Evolutionary conservation across 1,140 invertebrate genomes (phyloP).

Genomic region (Neodiprion pinetum): DNA sequence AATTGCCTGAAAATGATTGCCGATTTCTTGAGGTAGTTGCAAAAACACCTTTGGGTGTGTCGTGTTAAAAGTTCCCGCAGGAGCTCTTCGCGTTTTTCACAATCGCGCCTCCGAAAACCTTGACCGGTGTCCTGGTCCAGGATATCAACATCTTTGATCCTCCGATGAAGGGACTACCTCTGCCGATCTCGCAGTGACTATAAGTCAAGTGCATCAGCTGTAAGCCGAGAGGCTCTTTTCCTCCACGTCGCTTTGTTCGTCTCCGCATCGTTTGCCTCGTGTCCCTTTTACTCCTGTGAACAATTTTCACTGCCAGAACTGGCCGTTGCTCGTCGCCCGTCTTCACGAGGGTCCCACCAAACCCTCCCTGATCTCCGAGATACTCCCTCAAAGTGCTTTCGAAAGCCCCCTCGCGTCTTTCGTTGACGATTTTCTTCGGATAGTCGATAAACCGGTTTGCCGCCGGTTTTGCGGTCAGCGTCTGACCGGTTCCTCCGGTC

Average conservation of each 20-base stretch:
- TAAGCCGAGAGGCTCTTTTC: slow-evolving; percentile 50
- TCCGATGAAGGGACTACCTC: slow-evolving; percentile 60
- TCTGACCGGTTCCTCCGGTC: too few relatives aligned
- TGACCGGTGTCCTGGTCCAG: slow-evolving; percentile 65
- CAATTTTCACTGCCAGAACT: not conserved
- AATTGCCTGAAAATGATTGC: too few relatives aligned
- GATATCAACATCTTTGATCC: slow-evolving; percentile 59
- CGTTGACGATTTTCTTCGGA: not conserved
- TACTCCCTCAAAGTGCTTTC: slow-evolving; percentile 8
- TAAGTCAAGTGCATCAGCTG: slow-evolving; percentile 59
- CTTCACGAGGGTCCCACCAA: not conserved
- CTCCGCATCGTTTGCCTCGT: not conserved
- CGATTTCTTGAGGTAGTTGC: too few relatives aligned
- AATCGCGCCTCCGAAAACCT: slow-evolving; percentile 65
- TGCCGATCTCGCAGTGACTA: slow-evolving; percentile 56
- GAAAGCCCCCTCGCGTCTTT: not conserved
- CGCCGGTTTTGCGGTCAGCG: too few relatives aligned
- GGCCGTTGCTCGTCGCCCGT: not conserved
- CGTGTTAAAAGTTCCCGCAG: slow-evolving; percentile 62
- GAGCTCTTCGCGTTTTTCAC: slow-evolving; percentile 58
- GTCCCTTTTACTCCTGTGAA: not conserved
- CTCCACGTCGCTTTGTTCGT: too few relatives aligned
- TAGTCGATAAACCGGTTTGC: not conserved
- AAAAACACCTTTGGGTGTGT: too few relatives aligned
- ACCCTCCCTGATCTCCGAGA: not conserved